Percentiles rank a stretch among this genome's conserved stretches.
These are phyloP conservation scores for Lasioglossum marginatum DNA, from an alignment of 2,888 invertebrate species.

Conservation along the genomic window DNA sequence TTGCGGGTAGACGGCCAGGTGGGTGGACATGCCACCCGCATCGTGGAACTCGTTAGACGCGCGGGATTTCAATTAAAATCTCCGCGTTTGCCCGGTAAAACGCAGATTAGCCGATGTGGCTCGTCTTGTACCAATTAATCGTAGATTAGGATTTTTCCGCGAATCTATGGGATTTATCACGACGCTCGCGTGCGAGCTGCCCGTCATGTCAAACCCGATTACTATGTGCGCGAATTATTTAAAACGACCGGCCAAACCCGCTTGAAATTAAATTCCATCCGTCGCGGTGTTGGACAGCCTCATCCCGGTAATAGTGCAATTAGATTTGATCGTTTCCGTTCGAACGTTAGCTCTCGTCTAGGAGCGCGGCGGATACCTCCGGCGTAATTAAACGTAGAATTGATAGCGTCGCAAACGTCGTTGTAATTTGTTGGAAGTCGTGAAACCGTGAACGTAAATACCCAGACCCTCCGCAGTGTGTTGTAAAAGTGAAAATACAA, in stretches of 20 bases:
- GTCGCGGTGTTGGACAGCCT: neutral
- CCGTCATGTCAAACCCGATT: conserved; percentile 31
- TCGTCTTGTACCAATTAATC: conserved; percentile 71
- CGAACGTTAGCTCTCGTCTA: neutral
- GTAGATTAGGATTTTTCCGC: conserved; percentile 60
- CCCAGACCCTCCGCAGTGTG: neutral
- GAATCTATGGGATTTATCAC: conserved; percentile 49
- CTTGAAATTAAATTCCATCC: conserved; percentile 15
- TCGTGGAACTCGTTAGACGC: conserved; percentile 74
- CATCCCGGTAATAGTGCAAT: conserved; percentile 14
- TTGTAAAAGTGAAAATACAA: neutral
- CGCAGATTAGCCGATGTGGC: conserved; percentile 58
- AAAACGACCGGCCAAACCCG: neutral
- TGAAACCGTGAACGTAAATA: neutral
- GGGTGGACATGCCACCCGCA: conserved; percentile 75
- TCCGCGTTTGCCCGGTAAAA: conserved; percentile 61
- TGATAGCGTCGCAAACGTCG: conserved; percentile 10
- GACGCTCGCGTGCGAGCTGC: neutral
- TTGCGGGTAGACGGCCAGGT: conserved; percentile 56
- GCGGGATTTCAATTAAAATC: conserved; percentile 73
- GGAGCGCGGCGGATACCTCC: neutral
- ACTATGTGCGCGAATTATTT: conserved; percentile 42
- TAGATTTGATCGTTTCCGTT: conserved; percentile 11
- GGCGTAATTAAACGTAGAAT: neutral
- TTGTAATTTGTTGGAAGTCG: conserved; percentile 17